Percentiles rank a stretch among this genome's conserved stretches.
These are phyloP conservation scores for Drosophila repletoides DNA, from an alignment of 1,140 invertebrate species.

Conservation along the genomic window DNA sequence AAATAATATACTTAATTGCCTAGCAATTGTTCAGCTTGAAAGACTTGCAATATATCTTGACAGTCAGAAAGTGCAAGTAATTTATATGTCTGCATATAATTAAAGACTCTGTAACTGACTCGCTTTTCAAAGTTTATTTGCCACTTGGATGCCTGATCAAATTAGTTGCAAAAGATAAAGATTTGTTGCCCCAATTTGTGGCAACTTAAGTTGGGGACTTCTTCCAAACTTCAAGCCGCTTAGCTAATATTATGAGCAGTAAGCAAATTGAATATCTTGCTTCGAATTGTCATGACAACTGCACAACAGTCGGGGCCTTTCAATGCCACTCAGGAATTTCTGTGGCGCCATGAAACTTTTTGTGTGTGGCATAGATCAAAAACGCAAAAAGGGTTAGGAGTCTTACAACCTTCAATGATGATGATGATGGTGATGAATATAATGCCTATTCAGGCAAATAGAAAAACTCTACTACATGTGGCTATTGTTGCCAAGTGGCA, in stretches of 20 bases:
- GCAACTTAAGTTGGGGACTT: slow-evolving; percentile 44
- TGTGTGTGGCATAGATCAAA: slow-evolving; percentile 64
- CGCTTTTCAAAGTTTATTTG: slow-evolving; percentile 12
- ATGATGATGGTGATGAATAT: slow-evolving; percentile 55
- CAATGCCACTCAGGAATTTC: slow-evolving; percentile 35
- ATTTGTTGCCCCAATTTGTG: slow-evolving; percentile 47
- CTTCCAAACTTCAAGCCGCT: slow-evolving; percentile 60
- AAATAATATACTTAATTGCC: slow-evolving; percentile 57
- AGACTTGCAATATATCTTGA: slow-evolving; percentile 9
- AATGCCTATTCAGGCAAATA: slow-evolving; percentile 76
- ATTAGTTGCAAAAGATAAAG: slow-evolving; percentile 36
- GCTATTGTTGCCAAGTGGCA: slow-evolving; percentile 75
- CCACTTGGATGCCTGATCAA: slow-evolving; percentile 15
- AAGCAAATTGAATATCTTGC: slow-evolving; percentile 64
- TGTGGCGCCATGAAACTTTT: slow-evolving; percentile 60
- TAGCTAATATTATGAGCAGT: slow-evolving; percentile 36
- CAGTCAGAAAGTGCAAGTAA: slow-evolving; percentile 12
- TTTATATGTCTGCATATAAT: slow-evolving; percentile 20
- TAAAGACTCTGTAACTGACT: slow-evolving; percentile 3
- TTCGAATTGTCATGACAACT: slow-evolving; percentile 57
- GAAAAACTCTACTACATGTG: slow-evolving; percentile 57
- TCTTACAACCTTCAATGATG: slow-evolving; percentile 25
- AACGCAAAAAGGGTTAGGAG: slow-evolving; percentile 54
- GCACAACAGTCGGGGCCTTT: not conserved
- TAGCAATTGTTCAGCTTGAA: slow-evolving; percentile 4